Percentiles rank a stretch among this genome's conserved stretches.
These are phyloP conservation scores for Acanthochromis polyacanthus DNA, from an alignment of 2,113 vertebrate genomes.

Conservation along the genomic window DNA sequence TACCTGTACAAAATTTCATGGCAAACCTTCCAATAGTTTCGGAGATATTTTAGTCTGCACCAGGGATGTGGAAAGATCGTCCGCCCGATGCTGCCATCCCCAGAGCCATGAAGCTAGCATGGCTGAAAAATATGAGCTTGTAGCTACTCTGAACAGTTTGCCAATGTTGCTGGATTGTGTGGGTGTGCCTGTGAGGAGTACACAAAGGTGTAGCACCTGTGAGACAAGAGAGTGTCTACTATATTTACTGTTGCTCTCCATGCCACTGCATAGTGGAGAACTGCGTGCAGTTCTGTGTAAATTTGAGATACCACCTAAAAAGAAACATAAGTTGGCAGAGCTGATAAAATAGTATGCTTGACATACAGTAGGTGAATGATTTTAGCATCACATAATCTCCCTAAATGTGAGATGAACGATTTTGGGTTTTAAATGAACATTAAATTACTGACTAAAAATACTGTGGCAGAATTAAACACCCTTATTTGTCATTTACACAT, in stretches of 20 bases:
- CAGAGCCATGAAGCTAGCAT: no score
- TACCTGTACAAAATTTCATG: no score
- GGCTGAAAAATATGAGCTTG: not conserved
- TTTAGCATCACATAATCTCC: constrained; percentile 1
- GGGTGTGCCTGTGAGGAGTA: constrained; percentile 26
- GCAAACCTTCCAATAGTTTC: no score
- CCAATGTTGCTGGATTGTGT: not conserved
- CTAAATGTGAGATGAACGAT: not conserved
- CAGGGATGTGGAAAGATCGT: no score
- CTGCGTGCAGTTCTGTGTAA: not conserved
- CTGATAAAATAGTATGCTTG: not conserved
- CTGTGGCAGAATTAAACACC: not conserved
- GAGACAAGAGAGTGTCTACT: not conserved
- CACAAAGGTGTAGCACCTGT: constrained; percentile 7
- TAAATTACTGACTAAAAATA: not conserved
- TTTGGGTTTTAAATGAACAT: constrained; percentile 16
- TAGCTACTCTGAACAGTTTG: constrained; percentile 14
- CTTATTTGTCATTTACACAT: not conserved
- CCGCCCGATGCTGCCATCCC: no score
- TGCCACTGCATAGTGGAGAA: not conserved
- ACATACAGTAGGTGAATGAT: not conserved
- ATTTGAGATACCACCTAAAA: not conserved
- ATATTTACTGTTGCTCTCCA: constrained; percentile 7
- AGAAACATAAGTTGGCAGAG: not conserved
- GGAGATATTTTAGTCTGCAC: no score